Evolutionary conservation across 2,888 invertebrate genomes (phyloP), one percentile per base, ranked within the genome.

Genomic region (Ariolimax columbianus): DNA sequence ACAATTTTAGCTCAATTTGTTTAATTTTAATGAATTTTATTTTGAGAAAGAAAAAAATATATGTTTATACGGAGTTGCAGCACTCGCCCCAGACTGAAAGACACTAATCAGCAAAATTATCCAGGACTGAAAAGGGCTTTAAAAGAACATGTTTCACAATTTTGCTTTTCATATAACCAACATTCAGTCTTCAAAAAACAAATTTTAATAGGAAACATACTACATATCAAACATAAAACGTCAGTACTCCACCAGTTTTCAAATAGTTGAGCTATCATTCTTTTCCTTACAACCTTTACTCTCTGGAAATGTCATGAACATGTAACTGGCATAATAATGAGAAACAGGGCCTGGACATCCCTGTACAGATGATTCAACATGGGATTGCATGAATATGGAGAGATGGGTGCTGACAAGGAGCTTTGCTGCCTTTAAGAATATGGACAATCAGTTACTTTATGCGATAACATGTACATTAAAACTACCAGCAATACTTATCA

Each of bases 391-490:
- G 43, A 73, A 9, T 6, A n/a, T 43, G 9, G 0, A 72, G 43
- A 73, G 73, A 23, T 30, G 6, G 33, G 23, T 51, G 43, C n/a
- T 73, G n/a, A 30, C 30, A n/a, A 43, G n/a, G 43, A 30, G n/a
- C 73, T 73, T 26, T 73, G 75, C 75, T 75, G 75, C 75, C 75
- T 75, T 47, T 75, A 51, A 30, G 75, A 75, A 51, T 75, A 33
- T 51, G 33, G 19, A 75, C 51, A 51, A 33, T 51, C 9, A 51
- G 4, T 51, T 47, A 38, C 26, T 75, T 47, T 51, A 75, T 33
- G 43, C 26, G n/a, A 26, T 43, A 75, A 75, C 9, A 51, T 51
- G 33, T 4, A 43, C 47, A 75, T 51, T 19, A 75, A 75, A 72
- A 72, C 38, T 33, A 9, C 30, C 43, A 30, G n/a, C 33, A 75